Conservation (phyloP, 2,888 invertebrate species). For the Microctonus aethiopoides region DNA sequence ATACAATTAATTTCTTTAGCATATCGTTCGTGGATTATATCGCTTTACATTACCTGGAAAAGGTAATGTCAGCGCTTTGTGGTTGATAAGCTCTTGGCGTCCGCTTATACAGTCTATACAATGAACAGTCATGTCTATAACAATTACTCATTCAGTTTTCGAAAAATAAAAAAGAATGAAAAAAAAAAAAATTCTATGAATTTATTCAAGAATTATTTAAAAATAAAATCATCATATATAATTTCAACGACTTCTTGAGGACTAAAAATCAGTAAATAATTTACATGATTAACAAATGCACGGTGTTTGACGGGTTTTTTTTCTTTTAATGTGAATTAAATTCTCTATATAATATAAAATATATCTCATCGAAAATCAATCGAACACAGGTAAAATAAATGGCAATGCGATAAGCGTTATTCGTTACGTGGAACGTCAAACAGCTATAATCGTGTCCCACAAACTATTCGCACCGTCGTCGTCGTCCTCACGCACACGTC, state of each 20-base stretch:
- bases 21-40: not conserved
- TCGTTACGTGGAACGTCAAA: constrained; percentile 46
- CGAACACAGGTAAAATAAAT: constrained; percentile 12
- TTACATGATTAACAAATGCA: not conserved
- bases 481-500: constrained; percentile 27
- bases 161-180: not conserved
- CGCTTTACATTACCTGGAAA: constrained; percentile 30
- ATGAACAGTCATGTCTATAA: not conserved
- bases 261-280: not conserved
- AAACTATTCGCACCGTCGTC: constrained; percentile 33
- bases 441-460: constrained; percentile 45
- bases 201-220: not conserved
- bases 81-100: constrained; percentile 19
- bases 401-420: constrained; percentile 18
- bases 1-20: not conserved
- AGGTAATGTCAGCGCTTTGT: constrained; percentile 25
- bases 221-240: not conserved
- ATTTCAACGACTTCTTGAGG: not conserved
- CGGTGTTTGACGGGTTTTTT: not conserved
- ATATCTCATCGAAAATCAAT: constrained; percentile 10
- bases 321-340: constrained; percentile 3
- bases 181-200: not conserved
- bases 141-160: not conserved
- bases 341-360: not conserved
- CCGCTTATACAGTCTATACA: not conserved